Evolutionary conservation across 2,797 vertebrate genomes (phyloP).

Genomic region (Schizothorax lantsangensis): DNA sequence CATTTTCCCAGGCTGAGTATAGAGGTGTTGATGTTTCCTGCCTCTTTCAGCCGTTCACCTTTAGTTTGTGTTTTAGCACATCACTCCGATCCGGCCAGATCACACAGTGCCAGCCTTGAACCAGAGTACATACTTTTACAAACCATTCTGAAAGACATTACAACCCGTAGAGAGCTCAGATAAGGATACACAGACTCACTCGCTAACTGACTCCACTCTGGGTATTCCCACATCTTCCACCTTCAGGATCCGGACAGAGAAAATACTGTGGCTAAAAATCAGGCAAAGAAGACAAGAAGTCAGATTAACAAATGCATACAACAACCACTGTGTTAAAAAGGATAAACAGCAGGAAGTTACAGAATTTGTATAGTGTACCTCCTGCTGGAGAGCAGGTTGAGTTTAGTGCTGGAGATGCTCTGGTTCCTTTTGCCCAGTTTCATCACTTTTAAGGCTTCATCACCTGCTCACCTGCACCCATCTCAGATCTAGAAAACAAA

Average conservation of each 20-base stretch:
- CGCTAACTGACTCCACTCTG: constrained; percentile 84
- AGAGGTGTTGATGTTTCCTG: constrained; percentile 95
- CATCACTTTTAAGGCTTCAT: constrained; percentile 89
- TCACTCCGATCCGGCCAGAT: constrained; percentile 95
- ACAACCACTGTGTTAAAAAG: not conserved
- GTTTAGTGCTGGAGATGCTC: constrained; percentile 89
- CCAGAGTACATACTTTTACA: not conserved
- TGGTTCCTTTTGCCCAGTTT: constrained; percentile 90
- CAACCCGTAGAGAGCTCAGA: constrained; percentile 2
- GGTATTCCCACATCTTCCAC: constrained; percentile 80
- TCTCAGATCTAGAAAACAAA: constrained; percentile 82
- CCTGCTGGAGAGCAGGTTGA: constrained; percentile 92
- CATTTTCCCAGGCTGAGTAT: constrained; percentile 93
- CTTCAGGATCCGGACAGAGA: constrained; percentile 89
- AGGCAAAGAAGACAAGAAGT: constrained; percentile 6
- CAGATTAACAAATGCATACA: not conserved
- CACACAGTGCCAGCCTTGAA: constrained; percentile 89
- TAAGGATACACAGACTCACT: constrained; percentile 82
- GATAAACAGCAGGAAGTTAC: not conserved
- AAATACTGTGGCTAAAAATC: constrained; percentile 90
- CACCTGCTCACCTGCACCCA: constrained; percentile 91
- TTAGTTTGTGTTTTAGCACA: constrained; percentile 90
- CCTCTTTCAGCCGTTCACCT: constrained; percentile 93
- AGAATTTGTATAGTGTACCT: constrained; percentile 77
- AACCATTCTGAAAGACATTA: constrained; percentile 1